Conservation (phyloP, 2,113 vertebrate species). For the Pagrus major region DNA sequence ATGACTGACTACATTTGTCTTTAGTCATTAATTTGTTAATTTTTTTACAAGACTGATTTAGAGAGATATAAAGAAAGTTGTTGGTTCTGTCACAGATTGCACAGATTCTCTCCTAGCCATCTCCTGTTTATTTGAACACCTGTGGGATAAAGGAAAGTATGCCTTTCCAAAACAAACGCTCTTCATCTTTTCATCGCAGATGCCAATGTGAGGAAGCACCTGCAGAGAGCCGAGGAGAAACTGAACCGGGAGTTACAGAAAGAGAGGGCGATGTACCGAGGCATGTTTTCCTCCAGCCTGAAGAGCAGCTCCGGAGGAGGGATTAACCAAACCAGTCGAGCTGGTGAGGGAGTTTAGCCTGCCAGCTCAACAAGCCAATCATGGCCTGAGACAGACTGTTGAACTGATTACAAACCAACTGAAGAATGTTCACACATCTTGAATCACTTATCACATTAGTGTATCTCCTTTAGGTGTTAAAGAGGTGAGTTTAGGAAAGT, state of each 20-base stretch:
- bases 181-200: conserved; percentile 77
- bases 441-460: neutral
- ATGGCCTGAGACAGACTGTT: conserved; percentile 31
- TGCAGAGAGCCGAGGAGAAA: conserved; percentile 88
- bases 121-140: neutral
- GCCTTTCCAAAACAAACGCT: neutral
- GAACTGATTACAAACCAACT: conserved; percentile 19
- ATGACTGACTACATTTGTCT: neutral
- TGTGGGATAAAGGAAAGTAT: neutral
- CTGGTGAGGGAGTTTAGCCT: conserved; percentile 43
- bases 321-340: conserved; percentile 52
- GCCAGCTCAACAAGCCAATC: conserved; percentile 16
- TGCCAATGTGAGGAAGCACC: conserved; percentile 85
- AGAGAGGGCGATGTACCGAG: conserved; percentile 89
- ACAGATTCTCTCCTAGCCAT: neutral
- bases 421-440: conserved; percentile 13
- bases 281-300: conserved; percentile 86
- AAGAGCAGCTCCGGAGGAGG: conserved; percentile 53
- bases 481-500: conserved; percentile 15
- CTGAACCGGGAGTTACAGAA: conserved; percentile 85
- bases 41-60: neutral
- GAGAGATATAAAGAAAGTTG: neutral
- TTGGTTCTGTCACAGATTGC: neutral
- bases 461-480: conserved; percentile 13
- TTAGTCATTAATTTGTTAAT: too few relatives aligned